Conservation (phyloP, 2,797 vertebrate genomes). For the Acomys russatus region DNA sequence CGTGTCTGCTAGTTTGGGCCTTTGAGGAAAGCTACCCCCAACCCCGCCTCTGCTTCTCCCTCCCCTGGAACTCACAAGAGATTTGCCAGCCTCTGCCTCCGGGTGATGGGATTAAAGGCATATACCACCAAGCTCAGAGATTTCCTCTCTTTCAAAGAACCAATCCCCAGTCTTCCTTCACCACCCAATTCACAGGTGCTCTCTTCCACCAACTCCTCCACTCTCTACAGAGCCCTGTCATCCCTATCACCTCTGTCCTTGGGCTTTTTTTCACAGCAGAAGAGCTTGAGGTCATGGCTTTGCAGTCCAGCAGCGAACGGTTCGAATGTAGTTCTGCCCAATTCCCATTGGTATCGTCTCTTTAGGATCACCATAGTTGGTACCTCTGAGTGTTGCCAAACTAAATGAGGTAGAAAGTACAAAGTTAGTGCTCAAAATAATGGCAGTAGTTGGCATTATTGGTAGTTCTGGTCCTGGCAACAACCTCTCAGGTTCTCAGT, state of each 20-base stretch:
- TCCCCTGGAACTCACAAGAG: neutral
- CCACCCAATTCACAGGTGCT: neutral
- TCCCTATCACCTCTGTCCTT: neutral
- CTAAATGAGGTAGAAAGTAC: neutral
- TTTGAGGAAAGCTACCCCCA: neutral
- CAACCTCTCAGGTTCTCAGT: neutral
- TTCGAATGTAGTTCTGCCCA: slow-evolving; percentile 7
- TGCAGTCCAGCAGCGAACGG: neutral
- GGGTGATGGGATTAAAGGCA: neutral
- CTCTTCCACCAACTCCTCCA: neutral
- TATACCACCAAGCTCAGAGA: neutral
- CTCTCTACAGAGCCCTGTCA: neutral
- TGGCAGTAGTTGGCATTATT: neutral
- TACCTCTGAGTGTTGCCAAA: neutral
- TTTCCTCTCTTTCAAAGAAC: neutral
- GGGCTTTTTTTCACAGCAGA: neutral
- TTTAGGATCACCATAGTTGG: neutral
- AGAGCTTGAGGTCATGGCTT: neutral
- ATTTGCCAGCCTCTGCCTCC: neutral
- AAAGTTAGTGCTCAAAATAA: slow-evolving; percentile 19
- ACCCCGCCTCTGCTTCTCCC: neutral
- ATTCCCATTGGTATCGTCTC: neutral
- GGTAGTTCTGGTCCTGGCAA: neutral
- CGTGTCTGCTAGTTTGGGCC: neutral
- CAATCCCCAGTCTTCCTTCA: neutral